phyloP scores from a whole-genome alignment of 2,888 invertebrate species.

The Neoitamus cyanurus region DNA sequence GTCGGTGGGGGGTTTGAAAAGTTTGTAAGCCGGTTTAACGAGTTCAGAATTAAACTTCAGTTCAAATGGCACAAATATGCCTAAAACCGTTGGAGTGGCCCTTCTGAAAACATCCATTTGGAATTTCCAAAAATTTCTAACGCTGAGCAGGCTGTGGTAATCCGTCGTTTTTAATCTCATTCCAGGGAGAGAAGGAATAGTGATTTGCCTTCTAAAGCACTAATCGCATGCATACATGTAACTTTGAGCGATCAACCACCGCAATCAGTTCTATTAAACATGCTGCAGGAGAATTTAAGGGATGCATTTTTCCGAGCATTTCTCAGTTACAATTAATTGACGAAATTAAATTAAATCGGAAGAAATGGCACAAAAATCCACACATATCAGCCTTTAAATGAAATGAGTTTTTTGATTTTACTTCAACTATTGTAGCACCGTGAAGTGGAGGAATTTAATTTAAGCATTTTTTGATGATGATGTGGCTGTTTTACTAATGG shows the following conservation, averaged over 20 bases:
- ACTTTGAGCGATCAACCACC: background rate
- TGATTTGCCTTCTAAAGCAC: background rate
- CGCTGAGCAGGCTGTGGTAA: background rate
- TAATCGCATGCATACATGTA: background rate
- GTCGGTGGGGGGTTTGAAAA: background rate
- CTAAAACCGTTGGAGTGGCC: background rate
- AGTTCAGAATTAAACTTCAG: background rate
- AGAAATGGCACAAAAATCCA: background rate
- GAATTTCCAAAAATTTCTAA: background rate
- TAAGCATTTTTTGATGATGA: too few species aligned
- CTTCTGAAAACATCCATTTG: background rate
- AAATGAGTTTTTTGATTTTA: too few species aligned
- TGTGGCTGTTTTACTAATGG: too few species aligned
- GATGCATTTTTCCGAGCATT: background rate
- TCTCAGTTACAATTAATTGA: background rate
- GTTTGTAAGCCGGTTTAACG: background rate
- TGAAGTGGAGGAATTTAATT: too few species aligned
- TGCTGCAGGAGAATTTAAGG: background rate
- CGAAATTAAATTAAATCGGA: background rate
- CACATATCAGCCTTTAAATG: too few species aligned
- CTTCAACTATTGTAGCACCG: too few species aligned
- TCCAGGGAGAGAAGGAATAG: background rate
- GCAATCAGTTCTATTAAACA: background rate
- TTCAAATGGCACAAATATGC: background rate
- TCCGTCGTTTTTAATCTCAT: background rate